Base-by-base conservation (phyloP, 1,140 invertebrate genomes). In the Druon quercuslanigerum region DNA sequence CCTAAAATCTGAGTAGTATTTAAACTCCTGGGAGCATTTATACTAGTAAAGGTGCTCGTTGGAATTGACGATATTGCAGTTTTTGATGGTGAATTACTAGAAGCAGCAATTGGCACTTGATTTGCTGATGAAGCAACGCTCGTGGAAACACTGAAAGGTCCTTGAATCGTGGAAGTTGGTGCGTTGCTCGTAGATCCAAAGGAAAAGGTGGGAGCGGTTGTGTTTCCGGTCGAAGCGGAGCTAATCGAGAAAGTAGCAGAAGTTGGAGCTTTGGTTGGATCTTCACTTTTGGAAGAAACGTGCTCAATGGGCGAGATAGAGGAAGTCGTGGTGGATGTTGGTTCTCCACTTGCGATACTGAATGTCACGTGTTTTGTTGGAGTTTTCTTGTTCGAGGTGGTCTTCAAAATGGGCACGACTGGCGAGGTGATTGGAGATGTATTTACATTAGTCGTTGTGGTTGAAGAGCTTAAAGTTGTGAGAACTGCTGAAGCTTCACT, bases 371-470 rank as follows among this genome's bases (percentile, higher is more conserved):
- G 86, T 74, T 89, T 90, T 2, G 71, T 51, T 0, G 83, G 75
- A 2, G 74, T 57, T 0, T 66, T 80, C 77, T 7, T 75, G 7
- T 73, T 74, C 17, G 13, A 19, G 19, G 79, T 77, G 7, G 52
- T 70, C 25, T 86, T 87, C 46, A 89, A 73, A 7, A 87, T 87
- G 2, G 89, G 87, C 1, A 76, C 74, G 3, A 91, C 80, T 0
- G 86, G 86, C 0, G 88, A 87, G 0, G 88, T 80, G 9, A 91
- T 88, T 1, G 91, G 91, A 0, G 88, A 86, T 0, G 89, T 90
- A 70, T 90, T 91, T 0, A 89, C 76, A 0, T 82, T 87, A 0
- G 89, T 90, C 0, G 90, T 91, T 0, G 81, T 85, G 0, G 90
- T 91, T 1, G 76, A 74, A 1, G 87, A 90, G 75, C 76, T 90